Base-by-base conservation (phyloP, 2,888 invertebrate species). In the Eupithecia inturbata region DNA sequence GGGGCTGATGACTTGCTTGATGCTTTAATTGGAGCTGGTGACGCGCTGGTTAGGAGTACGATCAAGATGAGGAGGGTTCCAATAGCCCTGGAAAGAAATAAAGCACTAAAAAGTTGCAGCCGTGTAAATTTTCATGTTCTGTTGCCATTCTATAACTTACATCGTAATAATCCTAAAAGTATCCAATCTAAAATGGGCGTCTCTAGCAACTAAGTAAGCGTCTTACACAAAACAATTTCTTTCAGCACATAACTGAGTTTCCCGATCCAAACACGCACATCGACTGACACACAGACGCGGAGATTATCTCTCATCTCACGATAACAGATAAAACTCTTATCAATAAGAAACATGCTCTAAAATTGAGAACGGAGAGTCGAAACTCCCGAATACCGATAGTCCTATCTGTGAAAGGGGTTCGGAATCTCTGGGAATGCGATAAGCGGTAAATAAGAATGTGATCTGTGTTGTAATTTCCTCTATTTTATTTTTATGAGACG, bases 1-100 rank as follows among this genome's bases (percentile, higher is more conserved):
- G 66, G 22, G 39, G 14, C 26, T 41, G 66, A 19, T 31, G 62
- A 26, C 36, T n/a, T 64, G 62, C 2, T 31, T 22, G 36, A 12
- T 22, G 22, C 39, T 41, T 14, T n/a, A 0, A 83, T 82, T 4
- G 92, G 93, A 2, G 90, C 91, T 79, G 90, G 80, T 75, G 85
- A 85, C 19, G 83, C 72, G 57, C 77, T 74, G 49, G 82, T 74
- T 26, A 90, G 70, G n/a, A 92, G 74, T 12, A 85, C 57, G 33
- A 83, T 41, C 19, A 66, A 22, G 22, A 81, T 78, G 53, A 91
- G 26, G 12, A 86, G 73, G 79, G 82, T 81, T 81, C 84, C 86
- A 84, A 83, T 82, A 72, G 80, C 78, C 93, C 93, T 93, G 85
- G 57, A 87, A 89, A 41, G 22, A 60, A 45, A 70, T 53, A 39